A percentile compares a stretch with the other conserved stretches of the same genome.
Evolutionary conservation across 1,140 invertebrate genomes (phyloP).

Genomic region (Tetramorium alpestre): DNA sequence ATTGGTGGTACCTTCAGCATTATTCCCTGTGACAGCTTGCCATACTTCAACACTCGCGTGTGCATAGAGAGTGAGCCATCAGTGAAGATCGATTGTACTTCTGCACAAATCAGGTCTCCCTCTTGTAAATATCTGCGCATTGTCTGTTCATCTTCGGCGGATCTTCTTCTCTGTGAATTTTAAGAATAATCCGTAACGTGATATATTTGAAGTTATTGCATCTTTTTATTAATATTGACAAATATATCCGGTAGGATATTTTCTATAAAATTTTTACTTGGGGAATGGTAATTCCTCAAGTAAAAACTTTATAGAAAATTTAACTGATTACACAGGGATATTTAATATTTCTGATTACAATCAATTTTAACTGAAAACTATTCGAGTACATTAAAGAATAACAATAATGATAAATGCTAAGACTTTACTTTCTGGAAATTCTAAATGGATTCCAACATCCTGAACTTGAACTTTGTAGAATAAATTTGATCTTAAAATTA

Average conservation of each 20-base stretch:
- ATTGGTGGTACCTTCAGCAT: conserved; percentile 96
- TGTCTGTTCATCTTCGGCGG: conserved; percentile 98
- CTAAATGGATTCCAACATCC: too few relatives aligned
- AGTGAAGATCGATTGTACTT: conserved; percentile 96
- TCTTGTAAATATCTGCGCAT: conserved; percentile 98
- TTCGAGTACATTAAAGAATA: not conserved
- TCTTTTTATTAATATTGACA: conserved; percentile 2
- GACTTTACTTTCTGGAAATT: not conserved
- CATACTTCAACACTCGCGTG: conserved; percentile 98
- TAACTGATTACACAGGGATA: not conserved
- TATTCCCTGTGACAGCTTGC: conserved; percentile 95
- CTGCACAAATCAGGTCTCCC: conserved; percentile 98
- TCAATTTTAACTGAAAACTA: not conserved
- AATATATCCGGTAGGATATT: not conserved
- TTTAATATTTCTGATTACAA: too few relatives aligned
- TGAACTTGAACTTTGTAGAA: not conserved
- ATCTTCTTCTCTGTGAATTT: conserved; percentile 91
- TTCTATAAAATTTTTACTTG: too few relatives aligned
- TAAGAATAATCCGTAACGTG: not conserved
- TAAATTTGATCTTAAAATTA: not conserved
- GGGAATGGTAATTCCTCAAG: not conserved
- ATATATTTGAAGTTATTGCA: not conserved
- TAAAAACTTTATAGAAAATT: not conserved
- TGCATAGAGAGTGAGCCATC: conserved; percentile 98
- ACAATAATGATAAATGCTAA: not conserved